phyloP scores from a whole-genome alignment of 2,888 invertebrate genomes.

The Ophion costatus region DNA sequence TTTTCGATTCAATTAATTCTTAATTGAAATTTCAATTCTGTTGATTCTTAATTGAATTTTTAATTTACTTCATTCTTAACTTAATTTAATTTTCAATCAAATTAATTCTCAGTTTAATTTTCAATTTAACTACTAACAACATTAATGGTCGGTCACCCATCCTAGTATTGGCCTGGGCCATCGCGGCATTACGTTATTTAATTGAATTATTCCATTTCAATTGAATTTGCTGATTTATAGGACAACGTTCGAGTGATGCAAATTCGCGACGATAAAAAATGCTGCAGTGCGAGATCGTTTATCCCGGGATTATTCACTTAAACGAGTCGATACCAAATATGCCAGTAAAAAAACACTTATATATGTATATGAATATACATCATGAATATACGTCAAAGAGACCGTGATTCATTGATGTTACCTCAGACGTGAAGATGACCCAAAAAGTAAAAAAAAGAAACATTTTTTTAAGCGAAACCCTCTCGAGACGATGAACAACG shows the following conservation, averaged over 20 bases:
- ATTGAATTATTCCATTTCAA: no score
- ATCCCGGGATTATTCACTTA: not conserved
- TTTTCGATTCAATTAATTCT: no score
- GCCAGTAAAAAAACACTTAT: not conserved
- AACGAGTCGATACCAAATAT: not conserved
- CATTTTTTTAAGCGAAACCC: not conserved
- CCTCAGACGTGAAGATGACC: not conserved
- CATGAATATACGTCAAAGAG: no score
- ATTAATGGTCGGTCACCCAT: not conserved
- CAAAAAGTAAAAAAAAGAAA: not conserved
- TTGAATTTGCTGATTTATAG: not conserved
- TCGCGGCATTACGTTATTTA: not conserved
- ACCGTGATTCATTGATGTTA: not conserved
- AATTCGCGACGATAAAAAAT: not conserved
- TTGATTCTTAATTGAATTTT: no score
- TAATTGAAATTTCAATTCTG: no score
- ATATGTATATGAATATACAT: not conserved
- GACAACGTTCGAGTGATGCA: no score
- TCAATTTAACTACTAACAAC: not conserved
- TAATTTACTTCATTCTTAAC: no score
- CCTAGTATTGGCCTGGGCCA: not conserved
- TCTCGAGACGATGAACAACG: not conserved
- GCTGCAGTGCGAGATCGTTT: not conserved
- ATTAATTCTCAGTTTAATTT: not conserved
- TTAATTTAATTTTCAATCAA: not conserved